Percentiles rank a stretch among this genome's conserved stretches.
phyloP scores from a whole-genome alignment of 1,140 invertebrate genomes.

The Bombyx mandarina region DNA sequence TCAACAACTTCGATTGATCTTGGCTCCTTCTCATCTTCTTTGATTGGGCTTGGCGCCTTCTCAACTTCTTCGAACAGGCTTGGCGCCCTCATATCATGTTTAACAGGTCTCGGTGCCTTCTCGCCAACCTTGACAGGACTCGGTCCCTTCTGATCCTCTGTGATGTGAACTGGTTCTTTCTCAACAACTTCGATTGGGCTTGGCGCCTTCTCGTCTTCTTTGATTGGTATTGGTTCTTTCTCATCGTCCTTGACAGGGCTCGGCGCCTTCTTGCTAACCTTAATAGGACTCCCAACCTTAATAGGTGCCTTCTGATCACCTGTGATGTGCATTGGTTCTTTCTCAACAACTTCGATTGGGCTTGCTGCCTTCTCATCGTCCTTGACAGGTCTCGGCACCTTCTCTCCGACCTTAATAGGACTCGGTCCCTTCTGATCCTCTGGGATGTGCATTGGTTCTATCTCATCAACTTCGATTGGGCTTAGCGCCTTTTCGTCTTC shows the following conservation, averaged over 20 bases:
- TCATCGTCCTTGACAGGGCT: no score
- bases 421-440: constrained; percentile 5
- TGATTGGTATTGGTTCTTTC: constrained; percentile 3
- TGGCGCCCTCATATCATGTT: not conserved
- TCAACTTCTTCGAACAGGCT: no score
- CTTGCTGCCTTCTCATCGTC: constrained; percentile 9
- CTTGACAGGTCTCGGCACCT: constrained; percentile 6
- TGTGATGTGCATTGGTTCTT: constrained; percentile 5
- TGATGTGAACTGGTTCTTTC: no score
- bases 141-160: not conserved
- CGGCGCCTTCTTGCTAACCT: not conserved
- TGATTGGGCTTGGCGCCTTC: not conserved
- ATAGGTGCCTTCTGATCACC: constrained; percentile 7
- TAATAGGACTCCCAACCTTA: not conserved
- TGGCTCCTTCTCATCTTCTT: not conserved
- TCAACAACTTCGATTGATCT: not conserved
- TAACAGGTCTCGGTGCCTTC: no score
- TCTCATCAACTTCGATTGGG: no score
- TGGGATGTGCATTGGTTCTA: no score
- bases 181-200: no score
- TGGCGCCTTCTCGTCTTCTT: no score
- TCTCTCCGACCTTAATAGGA: constrained; percentile 13
- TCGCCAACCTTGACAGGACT: no score
- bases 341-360: not conserved
- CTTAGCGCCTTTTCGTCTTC: constrained; percentile 8